Evolutionary conservation across 2,113 vertebrate genomes (phyloP).

Genomic region (Taurulus bubalis): DNA sequence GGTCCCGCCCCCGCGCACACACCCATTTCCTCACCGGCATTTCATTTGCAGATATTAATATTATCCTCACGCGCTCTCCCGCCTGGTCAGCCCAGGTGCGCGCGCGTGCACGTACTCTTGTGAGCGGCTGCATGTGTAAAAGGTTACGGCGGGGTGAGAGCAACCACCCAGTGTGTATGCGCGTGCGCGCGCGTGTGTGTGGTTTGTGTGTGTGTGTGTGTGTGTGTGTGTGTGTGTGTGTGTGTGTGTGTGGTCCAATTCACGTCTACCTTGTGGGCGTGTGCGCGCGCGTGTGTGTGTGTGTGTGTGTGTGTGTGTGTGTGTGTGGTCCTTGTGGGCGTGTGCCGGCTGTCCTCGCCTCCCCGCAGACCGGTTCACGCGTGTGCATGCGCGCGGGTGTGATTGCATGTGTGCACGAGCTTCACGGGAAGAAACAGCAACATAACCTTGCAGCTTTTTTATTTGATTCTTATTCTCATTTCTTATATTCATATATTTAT

Average conservation of each 20-base stretch:
- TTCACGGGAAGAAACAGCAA: neutral
- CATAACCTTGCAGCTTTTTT: neutral
- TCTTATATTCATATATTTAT: neutral
- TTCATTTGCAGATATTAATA: slow-evolving; percentile 22
- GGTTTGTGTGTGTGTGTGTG: neutral
- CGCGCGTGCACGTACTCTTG: neutral
- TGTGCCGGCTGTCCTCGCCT: slow-evolving; percentile 48
- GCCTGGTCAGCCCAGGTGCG: neutral
- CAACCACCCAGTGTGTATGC: slow-evolving; percentile 13
- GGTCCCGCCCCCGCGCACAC: slow-evolving; percentile 64
- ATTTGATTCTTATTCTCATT: neutral
- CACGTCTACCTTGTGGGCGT: too few relatives aligned
- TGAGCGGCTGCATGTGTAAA: neutral
- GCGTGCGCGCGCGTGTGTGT: too few relatives aligned
- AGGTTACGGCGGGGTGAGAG: slow-evolving; percentile 57
- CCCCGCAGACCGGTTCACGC: slow-evolving; percentile 52
- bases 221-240: slow-evolving; percentile 13
- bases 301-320: neutral
- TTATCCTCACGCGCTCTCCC: slow-evolving; percentile 19
- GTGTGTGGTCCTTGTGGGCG: slow-evolving; percentile 65
- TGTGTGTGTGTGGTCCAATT: neutral
- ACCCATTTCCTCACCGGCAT: slow-evolving; percentile 65
- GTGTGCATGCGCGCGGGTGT: slow-evolving; percentile 24
- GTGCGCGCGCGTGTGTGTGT: neutral
- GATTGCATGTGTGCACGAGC: slow-evolving; percentile 9